These are phyloP conservation scores for Corythornis madagascariensis DNA, from an alignment of 2,113 vertebrate genomes.

Conservation along the genomic window DNA sequence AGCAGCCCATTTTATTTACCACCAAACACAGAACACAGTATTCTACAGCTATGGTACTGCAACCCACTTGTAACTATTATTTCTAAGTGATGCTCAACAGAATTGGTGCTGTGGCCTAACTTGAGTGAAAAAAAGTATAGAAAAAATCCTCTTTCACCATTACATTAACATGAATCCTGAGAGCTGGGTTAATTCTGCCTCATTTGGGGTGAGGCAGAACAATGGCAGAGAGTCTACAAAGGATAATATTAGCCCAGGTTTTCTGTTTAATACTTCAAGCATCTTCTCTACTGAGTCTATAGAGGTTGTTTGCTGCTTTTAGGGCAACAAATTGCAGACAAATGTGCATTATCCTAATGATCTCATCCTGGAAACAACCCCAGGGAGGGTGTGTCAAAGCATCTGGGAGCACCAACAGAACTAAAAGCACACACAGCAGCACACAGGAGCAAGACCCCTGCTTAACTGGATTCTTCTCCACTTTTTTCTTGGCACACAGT, in stretches of 20 bases:
- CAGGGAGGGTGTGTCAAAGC: neutral
- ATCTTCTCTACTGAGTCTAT: neutral
- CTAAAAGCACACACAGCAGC: neutral
- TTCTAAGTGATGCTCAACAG: neutral
- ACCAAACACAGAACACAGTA: neutral
- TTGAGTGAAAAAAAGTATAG: neutral
- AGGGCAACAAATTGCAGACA: neutral
- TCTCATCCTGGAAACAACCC: neutral
- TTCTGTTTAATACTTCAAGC: neutral
- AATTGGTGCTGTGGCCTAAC: neutral
- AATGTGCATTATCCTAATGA: neutral
- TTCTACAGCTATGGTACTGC: neutral
- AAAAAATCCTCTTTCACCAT: neutral
- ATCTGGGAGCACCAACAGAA: neutral
- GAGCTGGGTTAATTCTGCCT: neutral
- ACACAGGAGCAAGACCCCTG: neutral
- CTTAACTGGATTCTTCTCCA: neutral
- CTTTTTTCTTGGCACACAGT: neutral
- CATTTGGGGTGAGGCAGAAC: neutral
- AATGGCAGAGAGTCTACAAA: neutral
- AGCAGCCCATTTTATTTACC: neutral
- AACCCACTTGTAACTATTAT: neutral
- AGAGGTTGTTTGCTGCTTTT: neutral
- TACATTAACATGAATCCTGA: neutral
- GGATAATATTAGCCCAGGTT: neutral